Evolutionary conservation across 2,888 invertebrate species (phyloP).

Genomic region (Oithona nana): DNA sequence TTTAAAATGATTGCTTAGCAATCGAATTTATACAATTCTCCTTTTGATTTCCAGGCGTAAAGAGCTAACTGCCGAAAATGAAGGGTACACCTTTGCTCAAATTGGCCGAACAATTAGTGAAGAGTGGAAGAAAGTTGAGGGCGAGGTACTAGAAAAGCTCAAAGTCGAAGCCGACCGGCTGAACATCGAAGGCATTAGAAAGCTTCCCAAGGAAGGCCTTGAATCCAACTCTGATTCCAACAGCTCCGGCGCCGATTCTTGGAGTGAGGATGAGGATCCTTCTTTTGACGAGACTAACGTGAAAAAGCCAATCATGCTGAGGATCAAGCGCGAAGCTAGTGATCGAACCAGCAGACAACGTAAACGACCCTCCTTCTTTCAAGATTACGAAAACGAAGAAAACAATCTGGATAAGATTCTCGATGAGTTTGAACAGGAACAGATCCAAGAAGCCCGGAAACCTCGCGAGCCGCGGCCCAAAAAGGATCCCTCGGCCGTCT

Average conservation of each 20-base stretch:
- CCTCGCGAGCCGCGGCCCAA: neutral
- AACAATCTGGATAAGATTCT: constrained; percentile 14
- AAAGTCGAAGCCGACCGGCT: constrained; percentile 11
- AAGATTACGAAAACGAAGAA: constrained; percentile 16
- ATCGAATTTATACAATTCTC: too few species aligned
- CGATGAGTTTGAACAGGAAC: constrained; percentile 15
- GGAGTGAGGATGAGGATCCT: constrained; percentile 8
- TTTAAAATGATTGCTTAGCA: neutral
- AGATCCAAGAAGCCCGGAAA: constrained; percentile 4
- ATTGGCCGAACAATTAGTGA: neutral
- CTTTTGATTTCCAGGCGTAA: neutral
- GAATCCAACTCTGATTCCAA: neutral
- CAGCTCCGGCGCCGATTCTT: neutral
- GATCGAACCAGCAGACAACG: constrained; percentile 7
- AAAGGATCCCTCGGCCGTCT: neutral
- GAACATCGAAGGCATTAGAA: constrained; percentile 4
- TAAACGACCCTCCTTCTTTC: constrained; percentile 13
- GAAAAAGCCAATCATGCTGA: constrained; percentile 15
- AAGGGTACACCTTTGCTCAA: constrained; percentile 4
- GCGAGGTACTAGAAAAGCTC: neutral
- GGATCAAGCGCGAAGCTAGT: constrained; percentile 13
- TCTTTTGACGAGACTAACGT: constrained; percentile 4
- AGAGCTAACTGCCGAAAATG: constrained; percentile 2
- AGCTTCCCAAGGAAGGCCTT: constrained; percentile 3
- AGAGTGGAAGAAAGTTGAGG: constrained; percentile 13